Evolutionary conservation across 2,888 invertebrate species (phyloP), one percentile per base, ranked within the genome.

Genomic region (Coenonympha glycerion): DNA sequence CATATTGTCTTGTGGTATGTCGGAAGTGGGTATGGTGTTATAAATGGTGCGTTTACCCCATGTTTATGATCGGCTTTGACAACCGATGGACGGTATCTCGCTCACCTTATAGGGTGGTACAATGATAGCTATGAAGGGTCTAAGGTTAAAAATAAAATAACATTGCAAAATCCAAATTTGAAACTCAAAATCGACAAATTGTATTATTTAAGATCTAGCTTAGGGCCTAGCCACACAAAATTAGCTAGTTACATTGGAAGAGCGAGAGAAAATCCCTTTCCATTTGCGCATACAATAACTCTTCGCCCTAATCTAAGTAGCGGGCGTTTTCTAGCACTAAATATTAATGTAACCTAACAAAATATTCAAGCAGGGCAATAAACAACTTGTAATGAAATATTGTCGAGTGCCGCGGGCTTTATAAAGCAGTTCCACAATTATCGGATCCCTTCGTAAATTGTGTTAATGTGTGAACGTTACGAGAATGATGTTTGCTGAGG

Each of bases 1-100:
- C 61, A 67, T 70, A 70, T 70, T 70, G 69, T 68, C 68, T 64
- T 55, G 67, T 67, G 67, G 62, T 63, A 42, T 71, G 69, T 69
- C 69, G 77, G 76, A 78, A 76, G 71, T 57, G 21, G 21, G 36
- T 48, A 36, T n/a, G 21, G 19, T 44, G 22, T 41, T 33, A 41
- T 24, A 31, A 48, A 31, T 34, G 36, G 36, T 19, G 6, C 36
- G 11, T 36, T 36, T 36, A 21, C 36, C 11, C 21, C 3, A 3
- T 4, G 8, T 16, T n/a, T n/a, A n/a, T n/a, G n/a, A n/a, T n/a
- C n/a, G n/a, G n/a, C n/a, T n/a, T n/a, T n/a, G n/a, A n/a, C n/a
- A n/a, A n/a, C n/a, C n/a, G n/a, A n/a, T n/a, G n/a, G n/a, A n/a
- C n/a, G n/a, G n/a, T n/a, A n/a, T n/a, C n/a, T n/a, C n/a, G n/a